Base-by-base conservation (phyloP, 2,888 invertebrate genomes). In the Rutpela maculata region DNA sequence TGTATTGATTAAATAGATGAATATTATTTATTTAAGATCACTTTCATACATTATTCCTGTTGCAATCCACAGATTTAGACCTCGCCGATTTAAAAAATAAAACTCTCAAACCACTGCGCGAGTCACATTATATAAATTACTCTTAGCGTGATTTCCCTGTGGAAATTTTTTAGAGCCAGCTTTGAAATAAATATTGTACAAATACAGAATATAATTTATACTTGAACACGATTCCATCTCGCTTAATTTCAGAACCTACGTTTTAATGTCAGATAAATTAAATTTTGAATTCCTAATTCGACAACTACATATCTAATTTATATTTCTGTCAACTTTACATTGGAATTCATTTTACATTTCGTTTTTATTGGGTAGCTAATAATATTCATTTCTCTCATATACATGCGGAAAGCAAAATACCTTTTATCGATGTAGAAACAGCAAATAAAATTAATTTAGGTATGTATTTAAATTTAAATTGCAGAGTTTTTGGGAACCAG, bases 141-240 rank as follows among this genome's bases (percentile, higher is more conserved):
- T 72, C 50, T 62, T 63, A 19, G 63, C 59, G 38, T 72, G 63
- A 72, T 72, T 72, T 72, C 72, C 72, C 72, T 55, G 72, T 72
- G 72, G 72, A 72, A 60, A 63, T 72, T 72, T 72, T 72, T 72
- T 72, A 50, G 26, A 72, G 63, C 62, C 31, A 6, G 31, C 63
- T 62, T 72, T 72, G 63, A 63, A 55, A 63, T 72, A 72, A 72
- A 72, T 63, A 63, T 71, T 62, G 35, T 26, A 50, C 71, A 50
- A 71, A 71, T 63, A 63, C 26, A n/a, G 17, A 12, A 31, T 12
- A 59, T 72, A 19, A 63, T 63, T 72, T 72, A 50, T 62, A 43
- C 15, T 63, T 72, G 62, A 63, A 59, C 50, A 43, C 55, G 22
- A 7, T 31, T 18, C 55, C 50, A 66, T 50, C 43, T 15, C 62